Evolutionary conservation across 2,888 invertebrate species (phyloP), one percentile per base, ranked within the genome.

Genomic region (Tetragonula carbonaria): DNA sequence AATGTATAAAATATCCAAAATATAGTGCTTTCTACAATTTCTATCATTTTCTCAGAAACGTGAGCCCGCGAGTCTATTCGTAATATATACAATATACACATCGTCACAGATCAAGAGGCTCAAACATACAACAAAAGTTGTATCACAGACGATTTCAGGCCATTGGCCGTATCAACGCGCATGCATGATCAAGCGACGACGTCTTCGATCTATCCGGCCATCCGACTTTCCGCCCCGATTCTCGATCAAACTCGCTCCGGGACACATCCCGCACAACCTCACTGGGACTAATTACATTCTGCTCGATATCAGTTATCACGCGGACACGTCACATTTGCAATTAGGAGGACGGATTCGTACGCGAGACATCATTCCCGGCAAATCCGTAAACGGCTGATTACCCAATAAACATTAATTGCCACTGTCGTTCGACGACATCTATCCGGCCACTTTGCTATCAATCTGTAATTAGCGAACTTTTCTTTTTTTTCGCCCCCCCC

Each of bases 261-360:
- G 21, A 45, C 71, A 45, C 75, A 18, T 57, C 55, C 57, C 38
- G 72, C 14, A 33, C 79, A 23, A 68, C 8, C 57, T 63, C 74
- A 28, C 59, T 33, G 45, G 21, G 28, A 38, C 67, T 74, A 89
- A 89, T 89, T 87, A 72, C 88, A 67, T 66, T 80, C 67, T 59
- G 83, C 72, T 87, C 86, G 81, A 82, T 86, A 86, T 86, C 89
- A 76, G 87, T 86, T 89, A 87, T 85, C 86, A 78, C 76, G 78
- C 71, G 73, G 63, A 74, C 8, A 33, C 66, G 76, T 85, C 85
- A 65, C 71, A 73, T 74, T 82, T 76, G 83, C 77, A 89, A 89
- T 89, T 87, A 87, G 84, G 78, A 77, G 76, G 78, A 45, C 65
- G 59, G 84, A 84, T 87, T 75, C 78, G 75, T 38, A 73, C 51